Evolutionary conservation across 2,113 vertebrate species (phyloP), one percentile per base, ranked within the genome.

Genomic region (Hydrolagus affinis): DNA sequence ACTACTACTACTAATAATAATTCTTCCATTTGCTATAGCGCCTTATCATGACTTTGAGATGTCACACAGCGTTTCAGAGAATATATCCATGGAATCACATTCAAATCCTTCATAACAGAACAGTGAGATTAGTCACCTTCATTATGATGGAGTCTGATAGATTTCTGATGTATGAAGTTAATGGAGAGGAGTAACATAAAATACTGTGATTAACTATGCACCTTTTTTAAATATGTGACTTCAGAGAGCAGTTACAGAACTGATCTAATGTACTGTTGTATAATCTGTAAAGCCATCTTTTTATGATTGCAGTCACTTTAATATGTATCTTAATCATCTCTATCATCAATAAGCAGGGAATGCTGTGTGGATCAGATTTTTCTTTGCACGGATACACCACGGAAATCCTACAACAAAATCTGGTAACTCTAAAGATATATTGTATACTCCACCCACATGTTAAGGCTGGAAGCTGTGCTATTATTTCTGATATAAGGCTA

Each of bases 191-290:
- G 59, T 4, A 76, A 15, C 21, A 21, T 64, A 17, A 30, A 74
- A 25, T 68, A 64, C 57, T 80, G 56, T 80, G 76, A 80, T 62
- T 62, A 80, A 80, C 44, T 59, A 57, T 15, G 59, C 11, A 60
- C 12, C 60, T 28, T 80, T 19, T 56, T 21, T 10, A 15, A 44
- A 32, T 23, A n/a, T 80, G 60, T 83, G 78, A 6, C 21, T 83
- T 32, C 9, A 83, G 59, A 21, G 28, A 32, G 14, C 11, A 11
- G 59, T 80, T 14, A 64, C 78, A 11, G 78, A 68, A 32, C 60
- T 32, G 6, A 83, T 68, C 64, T 83, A 8, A 14, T 64, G 30
- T 66, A 44, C 44, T 44, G 17, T 83, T 14, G 32, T 83, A 32
- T 66, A 32, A 60, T 83, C 9, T 4, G 9, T 30, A 64, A 66